Percentiles rank a stretch among this genome's conserved stretches.
Evolutionary conservation across 2,113 vertebrate species (phyloP).

Genomic region (Spea bombifrons): DNA sequence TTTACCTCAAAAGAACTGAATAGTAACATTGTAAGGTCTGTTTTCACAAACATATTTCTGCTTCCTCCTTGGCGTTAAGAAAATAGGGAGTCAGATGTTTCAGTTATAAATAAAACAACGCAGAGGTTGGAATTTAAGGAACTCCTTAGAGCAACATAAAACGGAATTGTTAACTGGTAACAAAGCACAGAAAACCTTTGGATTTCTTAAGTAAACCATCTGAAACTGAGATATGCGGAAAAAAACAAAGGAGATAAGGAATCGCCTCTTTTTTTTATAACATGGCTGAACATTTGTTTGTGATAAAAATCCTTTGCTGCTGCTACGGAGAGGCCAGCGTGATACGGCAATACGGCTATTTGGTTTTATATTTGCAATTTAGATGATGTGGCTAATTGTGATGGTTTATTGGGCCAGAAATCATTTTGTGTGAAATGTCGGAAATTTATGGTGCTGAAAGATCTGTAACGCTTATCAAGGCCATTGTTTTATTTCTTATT

Average conservation of each 20-base stretch:
- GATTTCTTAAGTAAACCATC: conserved; percentile 55
- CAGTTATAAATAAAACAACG: conserved; percentile 53
- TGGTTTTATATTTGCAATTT: conserved; percentile 55
- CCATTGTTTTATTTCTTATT: conserved; percentile 29
- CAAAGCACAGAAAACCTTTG: conserved; percentile 58
- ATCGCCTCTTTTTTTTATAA: background rate
- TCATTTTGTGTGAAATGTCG: conserved; percentile 7
- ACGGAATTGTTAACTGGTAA: conserved; percentile 62
- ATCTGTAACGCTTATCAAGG: conserved; percentile 13
- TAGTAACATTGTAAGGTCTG: conserved; percentile 56
- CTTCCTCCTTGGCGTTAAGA: conserved; percentile 59
- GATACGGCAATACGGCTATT: conserved; percentile 57
- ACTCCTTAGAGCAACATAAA: conserved; percentile 49
- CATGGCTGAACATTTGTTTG: conserved; percentile 42
- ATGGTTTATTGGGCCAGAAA: background rate
- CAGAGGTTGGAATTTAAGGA: conserved; percentile 55
- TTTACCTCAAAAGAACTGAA: conserved; percentile 75
- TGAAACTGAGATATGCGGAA: conserved; percentile 52
- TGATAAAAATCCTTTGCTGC: conserved; percentile 60
- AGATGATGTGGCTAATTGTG: conserved; percentile 24
- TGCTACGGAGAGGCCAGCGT: conserved; percentile 75
- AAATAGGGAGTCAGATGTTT: conserved; percentile 57
- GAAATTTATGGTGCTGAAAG: conserved; percentile 35
- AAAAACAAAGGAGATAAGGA: conserved; percentile 20
- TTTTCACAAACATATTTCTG: conserved; percentile 61